Percentiles rank a stretch among this genome's conserved stretches.
Evolutionary conservation across 2,888 invertebrate species (phyloP).

Genomic region (Tigriopus californicus): DNA sequence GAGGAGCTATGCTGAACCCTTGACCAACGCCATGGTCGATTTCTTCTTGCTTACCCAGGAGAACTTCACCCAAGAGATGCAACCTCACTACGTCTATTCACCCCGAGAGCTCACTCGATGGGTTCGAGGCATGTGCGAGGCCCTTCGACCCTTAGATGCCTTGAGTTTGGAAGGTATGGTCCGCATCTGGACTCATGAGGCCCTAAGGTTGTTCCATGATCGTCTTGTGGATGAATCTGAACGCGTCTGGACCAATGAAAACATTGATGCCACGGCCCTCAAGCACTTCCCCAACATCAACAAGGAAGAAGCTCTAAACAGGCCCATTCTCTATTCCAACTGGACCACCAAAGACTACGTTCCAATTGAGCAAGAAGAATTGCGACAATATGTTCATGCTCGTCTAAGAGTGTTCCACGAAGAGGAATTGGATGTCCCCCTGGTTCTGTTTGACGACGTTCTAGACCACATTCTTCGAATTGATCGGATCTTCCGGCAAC

Average conservation of each 20-base stretch:
- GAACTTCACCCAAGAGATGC: constrained; percentile 97
- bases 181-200: constrained; percentile 98
- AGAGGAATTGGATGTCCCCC: constrained; percentile 92
- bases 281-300: constrained; percentile 87
- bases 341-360: constrained; percentile 97
- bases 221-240: constrained; percentile 84
- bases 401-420: constrained; percentile 96
- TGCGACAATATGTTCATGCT: constrained; percentile 91
- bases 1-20: constrained; percentile 79
- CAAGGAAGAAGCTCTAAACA: constrained; percentile 57
- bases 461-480: constrained; percentile 94
- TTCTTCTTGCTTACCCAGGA: constrained; percentile 66
- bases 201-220: constrained; percentile 79
- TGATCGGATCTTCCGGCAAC: constrained; percentile 96
- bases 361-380: constrained; percentile 82
- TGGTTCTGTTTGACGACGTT: constrained; percentile 98
- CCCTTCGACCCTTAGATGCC: constrained; percentile 80
- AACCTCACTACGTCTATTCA: constrained; percentile 98
- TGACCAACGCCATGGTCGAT: constrained; percentile 91
- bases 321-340: constrained; percentile 95
- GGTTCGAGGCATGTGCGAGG: constrained; percentile 98
- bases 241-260: constrained; percentile 92
- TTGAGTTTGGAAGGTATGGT: constrained; percentile 83
- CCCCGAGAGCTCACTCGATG: constrained; percentile 97
- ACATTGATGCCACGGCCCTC: constrained; percentile 75